phyloP scores from a whole-genome alignment of 1,140 invertebrate genomes.

The Drosophila repletoides region DNA sequence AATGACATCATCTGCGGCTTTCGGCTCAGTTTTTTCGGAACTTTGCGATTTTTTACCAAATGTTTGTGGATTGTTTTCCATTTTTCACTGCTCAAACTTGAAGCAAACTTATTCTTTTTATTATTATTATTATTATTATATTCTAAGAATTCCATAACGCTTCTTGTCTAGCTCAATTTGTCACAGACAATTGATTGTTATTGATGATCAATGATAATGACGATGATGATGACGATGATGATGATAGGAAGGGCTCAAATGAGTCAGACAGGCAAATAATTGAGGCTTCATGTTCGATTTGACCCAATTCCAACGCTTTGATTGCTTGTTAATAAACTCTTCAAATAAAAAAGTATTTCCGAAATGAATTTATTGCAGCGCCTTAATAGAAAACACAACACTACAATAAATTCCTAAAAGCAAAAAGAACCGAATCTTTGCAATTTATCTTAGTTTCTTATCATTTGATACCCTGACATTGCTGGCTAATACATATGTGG shows the following conservation, averaged over 20 bases:
- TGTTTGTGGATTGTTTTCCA: conserved; percentile 34
- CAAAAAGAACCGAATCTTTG: neutral
- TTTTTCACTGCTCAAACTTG: conserved; percentile 14
- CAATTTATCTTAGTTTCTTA: neutral
- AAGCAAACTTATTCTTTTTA: neutral
- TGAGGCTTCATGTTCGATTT: conserved; percentile 47
- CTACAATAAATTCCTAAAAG: too few relatives aligned
- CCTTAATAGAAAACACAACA: too few relatives aligned
- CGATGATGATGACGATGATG: too few relatives aligned
- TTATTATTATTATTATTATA: neutral
- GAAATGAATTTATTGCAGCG: too few relatives aligned
- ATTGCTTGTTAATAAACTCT: conserved; percentile 49
- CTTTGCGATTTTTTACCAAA: conserved; percentile 27
- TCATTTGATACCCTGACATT: neutral
- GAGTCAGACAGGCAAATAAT: conserved; percentile 49
- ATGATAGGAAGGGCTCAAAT: conserved; percentile 44
- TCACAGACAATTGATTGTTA: conserved; percentile 77
- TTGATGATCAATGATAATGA: conserved; percentile 64
- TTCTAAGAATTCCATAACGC: too few relatives aligned
- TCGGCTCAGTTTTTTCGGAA: conserved; percentile 18
- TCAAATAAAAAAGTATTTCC: too few relatives aligned
- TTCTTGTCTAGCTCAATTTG: conserved; percentile 55
- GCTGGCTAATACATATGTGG: neutral
- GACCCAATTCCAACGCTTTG: conserved; percentile 36
- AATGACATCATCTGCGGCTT: conserved; percentile 68